A percentile compares a stretch with the other conserved stretches of the same genome.
Conservation (phyloP, 2,113 vertebrate species). For the Galeopterus variegatus region DNA sequence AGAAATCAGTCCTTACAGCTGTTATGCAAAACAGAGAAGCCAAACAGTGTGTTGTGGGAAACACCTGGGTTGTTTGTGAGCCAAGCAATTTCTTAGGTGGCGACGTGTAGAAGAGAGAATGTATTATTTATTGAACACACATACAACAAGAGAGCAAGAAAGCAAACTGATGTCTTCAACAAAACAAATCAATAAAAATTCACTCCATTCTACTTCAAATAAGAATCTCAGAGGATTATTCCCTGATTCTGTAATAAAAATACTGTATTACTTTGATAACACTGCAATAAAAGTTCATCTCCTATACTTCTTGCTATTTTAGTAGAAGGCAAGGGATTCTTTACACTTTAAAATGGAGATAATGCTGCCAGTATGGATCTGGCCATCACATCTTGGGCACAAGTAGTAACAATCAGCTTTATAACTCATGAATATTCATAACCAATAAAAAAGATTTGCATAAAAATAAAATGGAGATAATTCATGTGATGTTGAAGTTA, state of each 20-base stretch:
- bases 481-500: not conserved
- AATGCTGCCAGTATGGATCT: not conserved
- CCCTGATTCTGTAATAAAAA: conserved; percentile 71
- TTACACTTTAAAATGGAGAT: conserved; percentile 56
- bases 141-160: conserved; percentile 76
- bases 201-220: conserved; percentile 61
- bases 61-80: conserved; percentile 53
- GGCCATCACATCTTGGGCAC: too few species aligned
- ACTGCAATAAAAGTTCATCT: conserved; percentile 7
- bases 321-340: conserved; percentile 46
- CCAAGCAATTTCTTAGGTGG: conserved; percentile 77
- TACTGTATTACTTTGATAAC: not conserved
- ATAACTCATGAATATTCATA: too few species aligned
- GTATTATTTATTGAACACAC: conserved; percentile 81
- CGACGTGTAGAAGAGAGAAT: conserved; percentile 68
- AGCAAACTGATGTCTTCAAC: conserved; percentile 68
- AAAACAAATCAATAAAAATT: conserved; percentile 77
- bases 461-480: conserved; percentile 14
- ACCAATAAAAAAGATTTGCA: too few species aligned
- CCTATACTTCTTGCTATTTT: not conserved
- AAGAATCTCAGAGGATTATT: conserved; percentile 62
- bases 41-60: conserved; percentile 13
- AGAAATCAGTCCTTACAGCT: conserved; percentile 21
- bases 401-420: too few species aligned
- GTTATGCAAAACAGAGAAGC: conserved; percentile 32